A percentile compares a stretch with the other conserved stretches of the same genome.
Conservation (phyloP, 1,140 invertebrate genomes). For the Adoxophyes honmai region DNA sequence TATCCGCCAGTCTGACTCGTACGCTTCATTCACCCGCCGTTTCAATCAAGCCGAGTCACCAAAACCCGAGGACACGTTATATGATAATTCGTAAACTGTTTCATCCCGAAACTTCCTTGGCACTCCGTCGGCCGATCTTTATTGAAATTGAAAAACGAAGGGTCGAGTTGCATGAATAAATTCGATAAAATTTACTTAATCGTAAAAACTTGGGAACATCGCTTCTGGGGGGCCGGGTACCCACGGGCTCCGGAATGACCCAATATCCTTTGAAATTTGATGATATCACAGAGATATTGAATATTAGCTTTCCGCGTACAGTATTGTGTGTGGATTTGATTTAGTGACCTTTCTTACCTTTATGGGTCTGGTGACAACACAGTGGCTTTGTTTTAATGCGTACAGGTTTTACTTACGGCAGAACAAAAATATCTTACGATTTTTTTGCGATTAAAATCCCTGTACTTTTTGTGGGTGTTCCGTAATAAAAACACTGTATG, state of each 20-base stretch:
- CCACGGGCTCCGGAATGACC: background rate
- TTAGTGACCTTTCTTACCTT: slow-evolving; percentile 10
- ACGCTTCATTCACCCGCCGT: background rate
- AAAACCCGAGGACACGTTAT: slow-evolving; percentile 1
- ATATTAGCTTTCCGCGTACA: slow-evolving; percentile 5
- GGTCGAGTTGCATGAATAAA: slow-evolving; percentile 47
- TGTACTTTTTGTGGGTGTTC: too few species aligned
- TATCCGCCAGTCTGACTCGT: background rate
- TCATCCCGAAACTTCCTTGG: slow-evolving; percentile 36
- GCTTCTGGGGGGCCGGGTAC: slow-evolving; percentile 18
- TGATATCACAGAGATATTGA: slow-evolving; percentile 13
- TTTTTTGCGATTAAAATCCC: too few species aligned
- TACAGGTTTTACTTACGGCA: too few species aligned
- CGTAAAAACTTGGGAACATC: slow-evolving; percentile 32
- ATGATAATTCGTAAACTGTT: slow-evolving; percentile 42
- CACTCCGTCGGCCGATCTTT: slow-evolving; percentile 34
- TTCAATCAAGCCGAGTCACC: background rate
- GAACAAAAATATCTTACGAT: too few species aligned
- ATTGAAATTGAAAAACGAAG: slow-evolving; percentile 48
- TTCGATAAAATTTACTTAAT: slow-evolving; percentile 50
- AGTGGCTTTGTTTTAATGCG: too few species aligned
- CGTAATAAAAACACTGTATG: too few species aligned
- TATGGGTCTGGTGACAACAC: background rate
- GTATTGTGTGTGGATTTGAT: slow-evolving; percentile 10
- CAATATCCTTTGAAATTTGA: slow-evolving; percentile 15